Evolutionary conservation across 2,888 invertebrate species (phyloP).

Genomic region (Theretra japonica): DNA sequence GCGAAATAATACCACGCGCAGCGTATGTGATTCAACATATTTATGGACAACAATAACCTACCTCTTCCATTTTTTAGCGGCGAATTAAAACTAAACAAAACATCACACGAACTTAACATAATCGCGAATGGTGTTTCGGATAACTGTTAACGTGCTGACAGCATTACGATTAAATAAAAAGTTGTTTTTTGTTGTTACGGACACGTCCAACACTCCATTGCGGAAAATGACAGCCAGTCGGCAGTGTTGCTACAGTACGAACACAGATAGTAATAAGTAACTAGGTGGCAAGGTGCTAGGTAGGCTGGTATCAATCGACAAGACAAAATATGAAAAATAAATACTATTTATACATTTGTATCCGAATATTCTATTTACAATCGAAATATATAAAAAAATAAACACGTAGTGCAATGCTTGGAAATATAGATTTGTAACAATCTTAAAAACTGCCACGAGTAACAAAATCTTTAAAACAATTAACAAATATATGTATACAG

Average conservation of each 20-base stretch:
- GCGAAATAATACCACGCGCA: conserved; percentile 43
- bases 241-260: conserved; percentile 13
- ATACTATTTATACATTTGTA: no score
- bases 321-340: no score
- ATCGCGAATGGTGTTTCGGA: conserved; percentile 69
- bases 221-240: conserved; percentile 53
- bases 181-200: conserved; percentile 67
- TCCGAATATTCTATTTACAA: no score
- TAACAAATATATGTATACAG: no score
- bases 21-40: conserved; percentile 70
- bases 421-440: no score
- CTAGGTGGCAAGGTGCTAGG: neutral
- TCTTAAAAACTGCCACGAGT: no score
- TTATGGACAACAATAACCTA: conserved; percentile 68
- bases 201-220: conserved; percentile 80
- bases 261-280: neutral
- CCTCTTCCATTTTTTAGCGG: conserved; percentile 80
- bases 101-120: conserved; percentile 77
- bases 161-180: conserved; percentile 77
- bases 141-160: conserved; percentile 68
- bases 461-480: no score
- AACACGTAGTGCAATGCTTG: no score
- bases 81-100: conserved; percentile 71
- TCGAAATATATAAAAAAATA: no score
- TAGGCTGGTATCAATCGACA: no score